phyloP scores from a whole-genome alignment of 2,113 vertebrate genomes.

The Trichechus manatus region DNA sequence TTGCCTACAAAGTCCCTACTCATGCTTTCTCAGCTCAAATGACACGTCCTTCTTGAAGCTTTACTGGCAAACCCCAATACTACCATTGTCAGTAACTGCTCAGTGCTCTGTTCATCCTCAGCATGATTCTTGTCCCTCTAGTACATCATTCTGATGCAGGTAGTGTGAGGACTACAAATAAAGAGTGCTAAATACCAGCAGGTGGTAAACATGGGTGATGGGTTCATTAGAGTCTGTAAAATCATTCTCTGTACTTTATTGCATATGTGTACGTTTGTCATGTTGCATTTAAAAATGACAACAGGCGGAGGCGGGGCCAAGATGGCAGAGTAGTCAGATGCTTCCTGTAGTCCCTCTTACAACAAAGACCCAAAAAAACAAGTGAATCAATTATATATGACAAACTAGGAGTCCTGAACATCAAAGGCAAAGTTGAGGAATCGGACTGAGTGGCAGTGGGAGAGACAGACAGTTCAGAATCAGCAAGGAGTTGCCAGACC shows the following conservation, averaged over 20 bases:
- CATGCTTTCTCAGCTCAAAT: constrained; percentile 55
- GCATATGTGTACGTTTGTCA: background rate
- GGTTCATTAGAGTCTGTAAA: background rate
- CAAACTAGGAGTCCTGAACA: no score
- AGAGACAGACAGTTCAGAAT: no score
- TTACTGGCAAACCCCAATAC: background rate
- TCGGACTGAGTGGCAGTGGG: no score
- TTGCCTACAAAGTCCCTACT: background rate
- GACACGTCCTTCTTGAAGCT: constrained; percentile 34
- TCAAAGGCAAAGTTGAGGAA: no score
- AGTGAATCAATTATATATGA: no score
- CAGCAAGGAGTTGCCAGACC: no score
- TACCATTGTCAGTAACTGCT: background rate
- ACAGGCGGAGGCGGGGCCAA: no score
- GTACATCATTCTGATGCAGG: background rate
- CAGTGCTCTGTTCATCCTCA: background rate
- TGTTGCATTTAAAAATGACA: background rate
- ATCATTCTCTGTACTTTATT: background rate
- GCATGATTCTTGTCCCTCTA: background rate
- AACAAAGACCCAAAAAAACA: no score
- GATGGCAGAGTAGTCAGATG: no score
- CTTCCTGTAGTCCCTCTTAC: no score
- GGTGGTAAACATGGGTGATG: background rate
- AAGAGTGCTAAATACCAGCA: constrained; percentile 23
- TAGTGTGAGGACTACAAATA: constrained; percentile 22